Percentiles rank a stretch among this genome's conserved stretches.
phyloP scores from a whole-genome alignment of 2,888 invertebrate genomes.

The Cheilosia vulpina region DNA sequence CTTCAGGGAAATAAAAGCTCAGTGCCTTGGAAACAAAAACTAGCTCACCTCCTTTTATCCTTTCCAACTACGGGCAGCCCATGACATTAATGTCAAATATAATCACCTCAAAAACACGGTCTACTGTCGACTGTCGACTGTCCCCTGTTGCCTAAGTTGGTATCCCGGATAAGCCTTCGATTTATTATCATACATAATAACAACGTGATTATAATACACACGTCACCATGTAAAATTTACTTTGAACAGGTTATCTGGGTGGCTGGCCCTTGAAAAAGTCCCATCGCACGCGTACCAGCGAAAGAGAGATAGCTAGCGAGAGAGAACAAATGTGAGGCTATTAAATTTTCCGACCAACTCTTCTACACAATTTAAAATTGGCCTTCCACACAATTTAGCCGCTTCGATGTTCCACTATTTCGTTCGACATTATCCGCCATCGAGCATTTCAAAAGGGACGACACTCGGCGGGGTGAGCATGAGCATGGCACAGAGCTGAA shows the following conservation, averaged over 20 bases:
- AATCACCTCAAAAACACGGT: background rate
- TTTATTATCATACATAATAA: conserved; percentile 58
- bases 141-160: background rate
- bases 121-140: conserved; percentile 2
- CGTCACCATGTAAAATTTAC: conserved; percentile 30
- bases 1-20: background rate
- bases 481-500: conserved; percentile 38
- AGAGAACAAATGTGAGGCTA: conserved; percentile 30
- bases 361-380: conserved; percentile 60
- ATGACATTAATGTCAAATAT: conserved; percentile 2
- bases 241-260: conserved; percentile 10
- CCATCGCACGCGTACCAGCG: background rate
- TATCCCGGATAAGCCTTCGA: conserved; percentile 46
- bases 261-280: conserved; percentile 23
- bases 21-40: conserved; percentile 13
- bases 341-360: conserved; percentile 63
- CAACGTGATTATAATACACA: conserved; percentile 50
- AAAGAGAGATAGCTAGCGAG: background rate
- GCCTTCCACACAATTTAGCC: conserved; percentile 58
- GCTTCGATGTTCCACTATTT: conserved; percentile 34
- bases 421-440: conserved; percentile 11
- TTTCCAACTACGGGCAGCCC: background rate
- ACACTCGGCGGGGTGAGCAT: background rate
- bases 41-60: background rate
- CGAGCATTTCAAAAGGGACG: background rate